Evolutionary conservation across 2,888 invertebrate species (phyloP).

Genomic region (Andrena bucephala): DNA sequence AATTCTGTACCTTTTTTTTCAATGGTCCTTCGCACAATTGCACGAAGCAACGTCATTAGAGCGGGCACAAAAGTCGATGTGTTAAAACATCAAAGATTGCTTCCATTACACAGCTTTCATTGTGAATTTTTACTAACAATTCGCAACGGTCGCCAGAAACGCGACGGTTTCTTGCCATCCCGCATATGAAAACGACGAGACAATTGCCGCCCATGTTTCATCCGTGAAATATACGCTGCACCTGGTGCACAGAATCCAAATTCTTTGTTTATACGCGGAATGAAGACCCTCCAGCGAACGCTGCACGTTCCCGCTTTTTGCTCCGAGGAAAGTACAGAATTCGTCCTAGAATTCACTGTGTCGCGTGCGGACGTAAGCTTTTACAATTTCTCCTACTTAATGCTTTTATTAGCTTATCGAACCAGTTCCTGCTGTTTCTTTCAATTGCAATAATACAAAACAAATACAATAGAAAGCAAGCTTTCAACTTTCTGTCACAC

Average conservation of each 20-base stretch:
- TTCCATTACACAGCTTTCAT: neutral
- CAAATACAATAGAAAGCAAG: neutral
- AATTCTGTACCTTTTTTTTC: too few species aligned
- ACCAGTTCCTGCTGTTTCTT: neutral
- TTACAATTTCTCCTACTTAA: conserved; percentile 4
- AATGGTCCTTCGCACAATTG: too few species aligned
- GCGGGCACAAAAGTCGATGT: neutral
- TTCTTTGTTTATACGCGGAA: conserved; percentile 36
- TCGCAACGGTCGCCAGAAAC: neutral
- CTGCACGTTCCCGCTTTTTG: conserved; percentile 14
- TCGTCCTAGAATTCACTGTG: neutral
- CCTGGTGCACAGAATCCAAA: conserved; percentile 35
- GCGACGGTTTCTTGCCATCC: conserved; percentile 14
- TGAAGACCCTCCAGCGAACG: conserved; percentile 10
- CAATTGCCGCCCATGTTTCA: conserved; percentile 8
- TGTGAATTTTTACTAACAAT: neutral
- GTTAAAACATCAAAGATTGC: neutral
- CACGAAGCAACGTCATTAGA: too few species aligned
- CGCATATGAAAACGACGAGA: conserved; percentile 20
- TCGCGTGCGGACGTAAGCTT: conserved; percentile 1
- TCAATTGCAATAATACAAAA: neutral
- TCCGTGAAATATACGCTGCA: conserved; percentile 22
- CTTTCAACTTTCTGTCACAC: too few species aligned
- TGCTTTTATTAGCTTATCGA: neutral
- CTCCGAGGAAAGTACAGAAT: conserved; percentile 2